phyloP scores from a whole-genome alignment of 2,113 vertebrate species.

The Scophthalmus maximus region DNA sequence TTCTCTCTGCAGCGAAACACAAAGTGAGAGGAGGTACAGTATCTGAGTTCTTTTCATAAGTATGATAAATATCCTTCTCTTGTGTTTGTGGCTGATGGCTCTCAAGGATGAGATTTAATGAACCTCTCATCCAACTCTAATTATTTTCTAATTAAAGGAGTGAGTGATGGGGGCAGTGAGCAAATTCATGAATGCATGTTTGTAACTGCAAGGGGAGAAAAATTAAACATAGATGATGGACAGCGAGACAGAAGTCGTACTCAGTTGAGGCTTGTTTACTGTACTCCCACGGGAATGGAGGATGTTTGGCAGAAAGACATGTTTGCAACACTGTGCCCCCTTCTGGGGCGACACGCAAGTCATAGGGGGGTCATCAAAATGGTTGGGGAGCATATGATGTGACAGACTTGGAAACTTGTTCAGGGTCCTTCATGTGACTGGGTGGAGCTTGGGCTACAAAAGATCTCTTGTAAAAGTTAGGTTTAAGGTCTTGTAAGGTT shows the following conservation, averaged over 20 bases:
- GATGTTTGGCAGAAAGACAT: slow-evolving; percentile 28
- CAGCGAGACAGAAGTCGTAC: slow-evolving; percentile 36
- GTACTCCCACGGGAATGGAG: slow-evolving; percentile 27
- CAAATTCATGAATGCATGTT: slow-evolving; percentile 68
- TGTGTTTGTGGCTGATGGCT: slow-evolving; percentile 69
- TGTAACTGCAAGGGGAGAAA: slow-evolving; percentile 31
- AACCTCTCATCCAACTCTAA: slow-evolving; percentile 76
- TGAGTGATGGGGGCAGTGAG: slow-evolving; percentile 67
- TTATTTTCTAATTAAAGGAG: slow-evolving; percentile 79
- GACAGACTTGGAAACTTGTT: not conserved
- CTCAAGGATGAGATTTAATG: slow-evolving; percentile 76
- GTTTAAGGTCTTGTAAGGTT: no score
- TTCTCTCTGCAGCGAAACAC: slow-evolving; percentile 26
- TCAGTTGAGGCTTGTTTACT: slow-evolving; percentile 32
- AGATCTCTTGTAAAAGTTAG: no score
- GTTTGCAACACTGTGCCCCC: not conserved
- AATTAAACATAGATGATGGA: slow-evolving; percentile 55
- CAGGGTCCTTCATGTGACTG: no score
- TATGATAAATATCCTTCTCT: slow-evolving; percentile 65
- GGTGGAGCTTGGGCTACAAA: no score
- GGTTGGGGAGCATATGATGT: not conserved
- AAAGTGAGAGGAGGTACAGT: slow-evolving; percentile 49
- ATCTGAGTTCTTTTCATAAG: slow-evolving; percentile 61
- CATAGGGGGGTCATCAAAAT: not conserved
- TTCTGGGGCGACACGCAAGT: not conserved